These are phyloP conservation scores for Choloepus didactylus DNA, from an alignment of 2,797 vertebrate genomes.

Conservation along the genomic window DNA sequence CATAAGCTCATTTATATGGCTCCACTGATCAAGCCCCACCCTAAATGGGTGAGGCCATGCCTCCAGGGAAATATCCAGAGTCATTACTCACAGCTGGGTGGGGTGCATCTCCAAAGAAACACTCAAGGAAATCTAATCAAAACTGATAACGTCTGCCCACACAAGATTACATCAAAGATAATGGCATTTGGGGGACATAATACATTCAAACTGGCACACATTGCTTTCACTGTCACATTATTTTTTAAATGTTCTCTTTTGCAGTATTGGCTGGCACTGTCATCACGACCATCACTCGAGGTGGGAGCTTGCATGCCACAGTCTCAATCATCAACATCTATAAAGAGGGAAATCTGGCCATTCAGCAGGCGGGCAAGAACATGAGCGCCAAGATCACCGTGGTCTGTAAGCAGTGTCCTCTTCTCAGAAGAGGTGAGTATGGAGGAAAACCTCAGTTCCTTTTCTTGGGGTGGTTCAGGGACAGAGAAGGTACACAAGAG, in stretches of 20 bases:
- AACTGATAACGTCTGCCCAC: no score
- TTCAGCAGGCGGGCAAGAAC: slow-evolving; percentile 98
- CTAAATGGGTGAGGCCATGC: no score
- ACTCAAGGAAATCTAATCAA: no score
- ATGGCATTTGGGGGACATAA: no score
- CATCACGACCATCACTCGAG: slow-evolving; percentile 91
- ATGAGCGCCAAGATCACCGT: slow-evolving; percentile 97
- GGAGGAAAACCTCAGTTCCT: not conserved
- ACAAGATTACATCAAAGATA: no score
- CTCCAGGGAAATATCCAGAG: no score
- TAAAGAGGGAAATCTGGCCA: slow-evolving; percentile 95
- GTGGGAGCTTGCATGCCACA: slow-evolving; percentile 94
- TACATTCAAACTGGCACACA: no score
- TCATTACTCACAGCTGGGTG: no score
- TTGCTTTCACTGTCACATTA: not conserved
- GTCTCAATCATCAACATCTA: slow-evolving; percentile 97
- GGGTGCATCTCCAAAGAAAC: no score
- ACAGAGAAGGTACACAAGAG: not conserved
- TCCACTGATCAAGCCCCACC: no score
- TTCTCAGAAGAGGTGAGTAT: slow-evolving; percentile 95
- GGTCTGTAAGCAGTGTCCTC: slow-evolving; percentile 97
- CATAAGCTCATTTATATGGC: no score
- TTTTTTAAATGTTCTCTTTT: slow-evolving; percentile 54
- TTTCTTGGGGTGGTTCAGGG: not conserved
- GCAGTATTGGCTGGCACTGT: slow-evolving; percentile 96